phyloP scores from a whole-genome alignment of 2,888 invertebrate genomes.

The Drosophila percnosoma region DNA sequence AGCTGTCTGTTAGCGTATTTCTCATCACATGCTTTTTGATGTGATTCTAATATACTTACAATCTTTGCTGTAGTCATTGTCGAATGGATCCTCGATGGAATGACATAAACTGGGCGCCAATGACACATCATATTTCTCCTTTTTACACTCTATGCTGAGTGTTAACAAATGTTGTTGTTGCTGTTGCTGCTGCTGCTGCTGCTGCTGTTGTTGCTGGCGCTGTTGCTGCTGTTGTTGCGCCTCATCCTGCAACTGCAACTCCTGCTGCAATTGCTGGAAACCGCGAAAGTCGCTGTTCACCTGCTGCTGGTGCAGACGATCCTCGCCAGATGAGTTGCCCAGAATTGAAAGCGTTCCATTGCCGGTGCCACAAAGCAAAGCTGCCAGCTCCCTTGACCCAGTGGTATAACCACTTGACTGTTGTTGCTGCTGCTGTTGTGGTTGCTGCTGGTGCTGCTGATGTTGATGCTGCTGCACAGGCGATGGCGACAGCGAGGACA shows the following conservation, averaged over 20 bases:
- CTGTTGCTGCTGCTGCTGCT: slow-evolving; percentile 64
- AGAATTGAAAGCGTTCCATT: slow-evolving; percentile 74
- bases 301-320: slow-evolving; percentile 55
- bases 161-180: slow-evolving; percentile 73
- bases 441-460: slow-evolving; percentile 57
- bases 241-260: slow-evolving; percentile 66
- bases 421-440: slow-evolving; percentile 45
- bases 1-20: slow-evolving; percentile 31
- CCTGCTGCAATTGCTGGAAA: slow-evolving; percentile 66
- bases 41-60: slow-evolving; percentile 80
- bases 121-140: slow-evolving; percentile 78
- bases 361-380: slow-evolving; percentile 76
- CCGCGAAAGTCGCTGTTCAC: slow-evolving; percentile 50
- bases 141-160: slow-evolving; percentile 82
- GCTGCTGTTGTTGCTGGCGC: slow-evolving; percentile 54
- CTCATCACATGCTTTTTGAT: slow-evolving; percentile 6
- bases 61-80: slow-evolving; percentile 83
- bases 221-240: slow-evolving; percentile 68
- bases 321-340: slow-evolving; percentile 51
- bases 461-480: slow-evolving; percentile 77
- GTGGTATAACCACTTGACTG: slow-evolving; percentile 63
- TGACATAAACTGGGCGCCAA: slow-evolving; percentile 80
- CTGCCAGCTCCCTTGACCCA: slow-evolving; percentile 79
- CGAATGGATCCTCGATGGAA: slow-evolving; percentile 84
- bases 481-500: slow-evolving; percentile 83